phyloP scores from a whole-genome alignment of 1,140 invertebrate genomes.

The Zaprionus capensis region DNA sequence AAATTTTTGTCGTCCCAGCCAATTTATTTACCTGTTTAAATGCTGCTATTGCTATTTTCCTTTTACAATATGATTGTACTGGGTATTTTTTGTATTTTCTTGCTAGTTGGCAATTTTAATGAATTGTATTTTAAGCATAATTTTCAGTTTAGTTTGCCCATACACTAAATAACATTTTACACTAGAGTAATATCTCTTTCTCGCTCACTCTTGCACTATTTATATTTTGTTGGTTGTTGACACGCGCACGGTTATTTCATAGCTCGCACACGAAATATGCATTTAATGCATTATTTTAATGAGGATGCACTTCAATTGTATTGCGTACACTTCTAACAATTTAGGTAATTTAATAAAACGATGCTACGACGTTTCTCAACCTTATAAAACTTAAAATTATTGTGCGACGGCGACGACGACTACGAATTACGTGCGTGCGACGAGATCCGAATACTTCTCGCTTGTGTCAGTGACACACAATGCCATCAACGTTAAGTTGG shows the following conservation, averaged over 20 bases:
- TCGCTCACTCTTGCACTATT: slow-evolving; percentile 18
- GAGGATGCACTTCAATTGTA: slow-evolving; percentile 32
- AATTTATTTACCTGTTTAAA: slow-evolving; percentile 69
- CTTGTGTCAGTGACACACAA: slow-evolving; percentile 33
- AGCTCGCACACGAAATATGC: slow-evolving; percentile 38
- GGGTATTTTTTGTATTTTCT: slow-evolving; percentile 37
- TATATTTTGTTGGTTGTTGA: slow-evolving; percentile 31
- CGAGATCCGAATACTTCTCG: slow-evolving; percentile 39
- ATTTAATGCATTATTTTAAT: slow-evolving; percentile 23
- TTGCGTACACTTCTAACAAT: slow-evolving; percentile 49
- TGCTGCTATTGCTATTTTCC: slow-evolving; percentile 56
- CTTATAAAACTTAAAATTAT: slow-evolving; percentile 10
- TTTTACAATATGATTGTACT: slow-evolving; percentile 21
- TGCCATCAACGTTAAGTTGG: slow-evolving; percentile 20
- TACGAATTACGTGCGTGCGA: slow-evolving; percentile 28
- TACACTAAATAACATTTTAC: slow-evolving; percentile 39
- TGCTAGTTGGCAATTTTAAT: slow-evolving; percentile 68
- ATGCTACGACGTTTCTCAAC: slow-evolving; percentile 46
- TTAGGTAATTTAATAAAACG: slow-evolving; percentile 57
- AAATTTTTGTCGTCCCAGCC: slow-evolving; percentile 29
- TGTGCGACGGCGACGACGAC: slow-evolving; percentile 19
- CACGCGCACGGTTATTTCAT: slow-evolving; percentile 21
- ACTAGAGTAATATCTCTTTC: slow-evolving; percentile 32
- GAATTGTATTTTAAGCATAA: slow-evolving; percentile 77
- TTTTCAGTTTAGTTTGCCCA: slow-evolving; percentile 54